phyloP scores from a whole-genome alignment of 2,797 vertebrate species.

The Epinephelus awoara region DNA sequence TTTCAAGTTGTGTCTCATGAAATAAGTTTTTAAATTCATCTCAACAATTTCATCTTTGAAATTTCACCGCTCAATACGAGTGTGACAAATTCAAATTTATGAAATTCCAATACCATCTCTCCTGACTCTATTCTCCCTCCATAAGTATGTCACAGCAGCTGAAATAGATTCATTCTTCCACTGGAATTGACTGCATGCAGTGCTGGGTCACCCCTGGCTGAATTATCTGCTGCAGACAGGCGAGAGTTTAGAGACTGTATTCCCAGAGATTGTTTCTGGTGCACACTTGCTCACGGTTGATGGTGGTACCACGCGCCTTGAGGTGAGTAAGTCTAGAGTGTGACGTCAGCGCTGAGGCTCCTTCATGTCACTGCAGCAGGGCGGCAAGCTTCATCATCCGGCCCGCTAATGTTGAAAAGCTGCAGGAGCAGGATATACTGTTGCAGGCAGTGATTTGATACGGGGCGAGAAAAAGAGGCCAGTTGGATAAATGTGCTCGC shows the following conservation, averaged over 20 bases:
- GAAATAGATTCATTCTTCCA: slow-evolving; percentile 37
- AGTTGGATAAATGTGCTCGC: slow-evolving; percentile 38
- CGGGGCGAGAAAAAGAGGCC: slow-evolving; percentile 29
- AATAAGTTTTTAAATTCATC: slow-evolving; percentile 10
- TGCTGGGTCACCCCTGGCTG: slow-evolving; percentile 42
- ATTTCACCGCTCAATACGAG: slow-evolving; percentile 8
- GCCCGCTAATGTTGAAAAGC: slow-evolving; percentile 11
- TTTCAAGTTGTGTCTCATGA: background rate
- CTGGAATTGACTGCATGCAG: slow-evolving; percentile 19
- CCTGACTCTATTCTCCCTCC: slow-evolving; percentile 20
- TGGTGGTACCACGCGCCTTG: slow-evolving; percentile 9
- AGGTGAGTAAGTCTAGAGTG: slow-evolving; percentile 45
- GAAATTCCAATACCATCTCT: slow-evolving; percentile 25
- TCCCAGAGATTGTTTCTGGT: slow-evolving; percentile 31
- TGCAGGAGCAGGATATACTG: slow-evolving; percentile 13
- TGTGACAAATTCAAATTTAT: slow-evolving; percentile 2
- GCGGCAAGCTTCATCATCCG: slow-evolving; percentile 34
- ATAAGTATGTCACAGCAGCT: slow-evolving; percentile 38
- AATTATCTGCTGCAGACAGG: slow-evolving; percentile 43
- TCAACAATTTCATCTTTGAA: background rate
- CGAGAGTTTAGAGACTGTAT: background rate
- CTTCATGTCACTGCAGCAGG: slow-evolving; percentile 44
- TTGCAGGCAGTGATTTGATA: slow-evolving; percentile 15
- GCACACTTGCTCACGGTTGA: slow-evolving; percentile 9
- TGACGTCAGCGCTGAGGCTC: slow-evolving; percentile 45